Base-by-base conservation (phyloP, 2,797 vertebrate species). In the Eulemur coronatus region DNA sequence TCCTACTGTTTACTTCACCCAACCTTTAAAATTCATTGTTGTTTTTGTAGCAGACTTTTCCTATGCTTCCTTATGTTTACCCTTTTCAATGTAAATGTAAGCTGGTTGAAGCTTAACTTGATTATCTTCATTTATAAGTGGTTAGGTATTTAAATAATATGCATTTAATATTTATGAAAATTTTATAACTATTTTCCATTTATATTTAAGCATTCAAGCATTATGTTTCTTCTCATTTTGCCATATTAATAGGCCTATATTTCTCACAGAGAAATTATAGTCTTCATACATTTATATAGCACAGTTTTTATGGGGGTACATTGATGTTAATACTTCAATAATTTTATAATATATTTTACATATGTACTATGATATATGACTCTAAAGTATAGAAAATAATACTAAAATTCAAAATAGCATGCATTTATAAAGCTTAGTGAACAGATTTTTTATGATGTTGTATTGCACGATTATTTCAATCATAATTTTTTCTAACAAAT, bases 141-240 rank as follows among this genome's bases (percentile, higher is more conserved):
- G 6, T 73, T 95, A 46, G 33, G 46, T 57, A 81, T 76, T 84
- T 84, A 89, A 90, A 84, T 52, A 67, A 70, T 46, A 50, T 7
- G 24, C 11, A 86, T 80, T 93, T 94, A 8, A 95, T 61, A 70
- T 91, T 72, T 73, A 89, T 93, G 15, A 12, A 89, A 84, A 87
- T 67, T n/a, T n/a, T 18, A 35, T 72, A 73, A 67, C n/a, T 41
- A 30, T 57, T 59, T 96, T 75, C 2, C 43, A 86, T 94, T 91
- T 86, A 43, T 76, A 81, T 79, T 18, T 94, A 61, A 73, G 24
- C 7, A 84, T 65, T 72, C 15, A 52, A 78, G 26, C 57, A 89
- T 95, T 87, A 55, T 80, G 28, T 65, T 92, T 75, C 18, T 95
- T 95, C 8, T 84, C 20, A 72, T 88, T 75, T 79, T 96, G 14